These are phyloP conservation scores for Lycopodina hypogea DNA, from an alignment of 37 sponge, comb jelly and placozoan genomes.

Conservation along the genomic window DNA sequence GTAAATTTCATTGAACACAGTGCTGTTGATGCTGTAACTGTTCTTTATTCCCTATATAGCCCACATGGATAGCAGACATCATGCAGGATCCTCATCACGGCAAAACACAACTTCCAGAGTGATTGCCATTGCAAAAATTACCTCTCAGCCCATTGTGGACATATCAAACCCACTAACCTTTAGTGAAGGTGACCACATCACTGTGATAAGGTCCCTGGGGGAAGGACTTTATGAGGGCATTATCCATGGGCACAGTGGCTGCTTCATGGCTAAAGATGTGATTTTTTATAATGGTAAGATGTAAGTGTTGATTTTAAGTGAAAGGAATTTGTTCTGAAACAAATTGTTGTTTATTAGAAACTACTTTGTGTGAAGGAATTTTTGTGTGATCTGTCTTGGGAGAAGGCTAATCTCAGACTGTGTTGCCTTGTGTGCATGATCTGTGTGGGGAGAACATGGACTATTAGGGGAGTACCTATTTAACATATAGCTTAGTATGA, in stretches of 20 bases:
- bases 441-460: too few species aligned
- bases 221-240: slow-evolving; percentile 29
- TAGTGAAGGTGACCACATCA: slow-evolving; percentile 30
- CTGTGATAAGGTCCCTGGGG: not conserved
- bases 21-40: too few species aligned
- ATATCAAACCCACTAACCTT: slow-evolving; percentile 23
- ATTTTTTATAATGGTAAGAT: slow-evolving; percentile 32
- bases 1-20: too few species aligned
- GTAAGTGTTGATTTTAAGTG: not conserved
- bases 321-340: too few species aligned
- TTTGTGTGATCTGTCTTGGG: too few species aligned
- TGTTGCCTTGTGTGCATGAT: too few species aligned
- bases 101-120: not conserved
- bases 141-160: slow-evolving; percentile 3
- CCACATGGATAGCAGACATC: not conserved
- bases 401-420: too few species aligned
- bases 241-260: slow-evolving; percentile 31
- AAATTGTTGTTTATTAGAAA: too few species aligned
- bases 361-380: too few species aligned
- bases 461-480: too few species aligned
- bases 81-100: not conserved
- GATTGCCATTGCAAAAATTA: slow-evolving; percentile 35
- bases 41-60: not conserved
- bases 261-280: slow-evolving; percentile 53
- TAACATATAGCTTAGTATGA: too few species aligned